Evolutionary conservation across 2,888 invertebrate species (phyloP).

Genomic region (Plebejus argus): DNA sequence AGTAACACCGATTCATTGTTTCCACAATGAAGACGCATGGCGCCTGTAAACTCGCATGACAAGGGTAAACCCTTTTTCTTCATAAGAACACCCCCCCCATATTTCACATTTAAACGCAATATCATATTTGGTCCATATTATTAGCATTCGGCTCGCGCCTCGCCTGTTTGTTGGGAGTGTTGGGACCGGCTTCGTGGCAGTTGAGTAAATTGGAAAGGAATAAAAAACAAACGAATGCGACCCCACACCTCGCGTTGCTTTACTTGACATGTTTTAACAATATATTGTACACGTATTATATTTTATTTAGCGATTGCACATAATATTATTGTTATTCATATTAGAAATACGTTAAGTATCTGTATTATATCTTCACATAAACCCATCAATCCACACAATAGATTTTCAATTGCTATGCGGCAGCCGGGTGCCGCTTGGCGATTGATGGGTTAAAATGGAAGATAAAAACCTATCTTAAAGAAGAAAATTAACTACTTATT

Average conservation of each 20-base stretch:
- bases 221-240: constrained; percentile 24
- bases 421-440: no score
- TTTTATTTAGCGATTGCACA: background rate
- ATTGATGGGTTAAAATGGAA: no score
- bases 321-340: no score
- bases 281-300: background rate
- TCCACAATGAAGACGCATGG: constrained; percentile 67
- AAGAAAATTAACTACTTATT: no score
- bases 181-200: constrained; percentile 23
- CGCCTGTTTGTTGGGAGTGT: constrained; percentile 10
- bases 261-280: background rate
- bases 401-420: no score
- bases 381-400: no score
- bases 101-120: constrained; percentile 77
- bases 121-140: constrained; percentile 62
- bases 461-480: no score
- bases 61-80: constrained; percentile 73
- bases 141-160: constrained; percentile 27
- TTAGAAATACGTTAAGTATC: no score
- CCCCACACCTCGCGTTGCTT: background rate
- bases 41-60: constrained; percentile 53
- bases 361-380: no score
- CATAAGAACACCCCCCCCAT: constrained; percentile 62
- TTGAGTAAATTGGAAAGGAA: constrained; percentile 28
- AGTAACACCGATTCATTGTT: constrained; percentile 66